A percentile compares a stretch with the other conserved stretches of the same genome.
phyloP scores from a whole-genome alignment of 2,888 invertebrate genomes.

The Harmothoe impar region DNA sequence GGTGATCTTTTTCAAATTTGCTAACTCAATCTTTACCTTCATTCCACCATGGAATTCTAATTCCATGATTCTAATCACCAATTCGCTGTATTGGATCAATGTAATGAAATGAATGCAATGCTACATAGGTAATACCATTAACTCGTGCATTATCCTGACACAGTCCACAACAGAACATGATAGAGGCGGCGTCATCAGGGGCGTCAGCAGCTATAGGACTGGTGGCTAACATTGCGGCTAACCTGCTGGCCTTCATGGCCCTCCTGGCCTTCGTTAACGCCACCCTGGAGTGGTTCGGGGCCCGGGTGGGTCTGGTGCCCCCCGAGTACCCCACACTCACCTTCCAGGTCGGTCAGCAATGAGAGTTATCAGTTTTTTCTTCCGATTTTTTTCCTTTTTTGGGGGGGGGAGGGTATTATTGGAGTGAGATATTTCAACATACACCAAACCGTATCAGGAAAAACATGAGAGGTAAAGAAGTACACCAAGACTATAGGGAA shows the following conservation, averaged over 20 bases:
- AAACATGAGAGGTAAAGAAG: too few species aligned
- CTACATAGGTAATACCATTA: too few species aligned
- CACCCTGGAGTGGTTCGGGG: conserved; percentile 85
- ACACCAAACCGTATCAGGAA: too few species aligned
- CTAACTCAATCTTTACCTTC: too few species aligned
- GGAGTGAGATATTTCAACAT: not conserved
- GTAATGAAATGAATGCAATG: too few species aligned
- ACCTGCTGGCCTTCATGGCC: conserved; percentile 95
- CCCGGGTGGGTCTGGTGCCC: conserved; percentile 87
- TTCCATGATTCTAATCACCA: too few species aligned
- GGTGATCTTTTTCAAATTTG: too few species aligned
- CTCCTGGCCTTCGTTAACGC: conserved; percentile 93
- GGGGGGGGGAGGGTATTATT: not conserved
- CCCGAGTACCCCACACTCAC: conserved; percentile 80
- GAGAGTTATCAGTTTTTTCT: too few species aligned
- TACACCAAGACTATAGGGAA: too few species aligned
- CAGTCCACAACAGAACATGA: conserved; percentile 88
- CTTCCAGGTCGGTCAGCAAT: conserved; percentile 84
- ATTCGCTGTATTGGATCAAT: too few species aligned
- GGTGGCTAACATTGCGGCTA: conserved; percentile 93
- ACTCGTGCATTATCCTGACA: not conserved
- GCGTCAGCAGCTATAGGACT: conserved; percentile 91
- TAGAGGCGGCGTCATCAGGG: conserved; percentile 96
- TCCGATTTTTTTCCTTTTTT: too few species aligned
- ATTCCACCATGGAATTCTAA: too few species aligned